These are phyloP conservation scores for Drosophila pruinosa DNA, from an alignment of 1,140 invertebrate species.

Conservation along the genomic window DNA sequence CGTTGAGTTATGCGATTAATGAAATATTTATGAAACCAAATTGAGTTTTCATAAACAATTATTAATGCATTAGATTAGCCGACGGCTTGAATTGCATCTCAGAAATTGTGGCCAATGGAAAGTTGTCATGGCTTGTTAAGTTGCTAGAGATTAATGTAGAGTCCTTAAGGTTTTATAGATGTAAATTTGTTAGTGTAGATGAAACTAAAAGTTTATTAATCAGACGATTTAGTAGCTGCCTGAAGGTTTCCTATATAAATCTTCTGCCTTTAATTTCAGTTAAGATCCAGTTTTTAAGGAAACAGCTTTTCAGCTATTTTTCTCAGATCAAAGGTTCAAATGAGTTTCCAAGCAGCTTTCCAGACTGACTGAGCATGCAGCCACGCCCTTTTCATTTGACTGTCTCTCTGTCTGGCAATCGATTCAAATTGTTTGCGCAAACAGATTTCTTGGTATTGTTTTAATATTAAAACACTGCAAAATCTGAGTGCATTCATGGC, in stretches of 20 bases:
- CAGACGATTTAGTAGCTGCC: neutral
- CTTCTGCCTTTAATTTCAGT: neutral
- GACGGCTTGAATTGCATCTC: conserved; percentile 50
- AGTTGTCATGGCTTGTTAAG: conserved; percentile 13
- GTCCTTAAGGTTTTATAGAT: neutral
- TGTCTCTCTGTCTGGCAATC: conserved; percentile 40
- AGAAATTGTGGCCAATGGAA: conserved; percentile 11
- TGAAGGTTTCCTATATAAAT: neutral
- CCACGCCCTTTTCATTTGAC: conserved; percentile 51
- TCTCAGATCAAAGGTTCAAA: neutral
- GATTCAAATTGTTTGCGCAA: conserved; percentile 52
- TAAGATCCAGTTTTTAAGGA: neutral
- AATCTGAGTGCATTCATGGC: conserved; percentile 76
- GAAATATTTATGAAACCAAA: conserved; percentile 75
- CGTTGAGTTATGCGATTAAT: conserved; percentile 62
- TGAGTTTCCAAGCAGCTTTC: conserved; percentile 7
- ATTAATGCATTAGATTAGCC: conserved; percentile 51
- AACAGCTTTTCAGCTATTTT: neutral
- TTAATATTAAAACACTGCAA: conserved; percentile 64
- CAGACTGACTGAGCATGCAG: neutral
- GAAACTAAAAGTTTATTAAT: neutral
- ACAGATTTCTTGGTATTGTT: conserved; percentile 75
- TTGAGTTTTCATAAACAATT: conserved; percentile 74
- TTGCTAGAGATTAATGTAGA: neutral
- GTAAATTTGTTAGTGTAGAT: neutral